Base-by-base conservation (phyloP, 2,888 invertebrate species). In the Athalia circularis region DNA sequence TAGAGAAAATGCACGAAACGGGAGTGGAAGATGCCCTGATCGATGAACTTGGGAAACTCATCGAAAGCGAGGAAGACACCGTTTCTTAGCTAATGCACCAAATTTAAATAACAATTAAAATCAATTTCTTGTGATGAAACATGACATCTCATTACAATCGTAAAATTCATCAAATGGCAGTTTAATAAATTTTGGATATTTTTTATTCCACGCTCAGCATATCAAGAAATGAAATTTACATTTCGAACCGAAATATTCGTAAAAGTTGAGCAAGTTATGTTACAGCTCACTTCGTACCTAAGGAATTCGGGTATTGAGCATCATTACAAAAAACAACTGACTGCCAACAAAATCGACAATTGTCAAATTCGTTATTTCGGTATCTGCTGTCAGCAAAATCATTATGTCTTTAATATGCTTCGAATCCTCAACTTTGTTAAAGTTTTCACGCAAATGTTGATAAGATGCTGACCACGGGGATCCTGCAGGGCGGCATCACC, bases 1-100 rank as follows among this genome's bases (percentile, higher is more conserved):
- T 78, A 8, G 78, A 78, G 54, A 47, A 78, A 54, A 78, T 78
- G 72, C 78, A 78, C 29, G 72, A 50, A 11, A 7, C 7, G 1
- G 68, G 9, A 65, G 70, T 45, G 43, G 62, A 29, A 62, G 62
- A 75, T 0, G 48, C 13, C 0, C 50, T 62, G 7, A 4, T 62
- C 3, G 62, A 75, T 4, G 54, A 62, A n/a, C 74, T 75, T 6
- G 57, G 62, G 13, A 48, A 62, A 29, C 29, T 75, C 7, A 15
- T 75, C 15, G 74, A 75, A 50, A 61, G 62, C 43, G 74, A 62
- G n/a, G 70, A 70, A 7, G 54, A 70, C 50, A n/a, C 47, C 8
- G 4, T 59, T 5, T 70, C 54, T 45, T 57, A 70, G 9, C 70
- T n/a, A n/a, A 57, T n/a, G 11, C 52, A 47, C 11, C 6, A 62